phyloP scores from a whole-genome alignment of 1,140 invertebrate genomes.

The Mya arenaria region DNA sequence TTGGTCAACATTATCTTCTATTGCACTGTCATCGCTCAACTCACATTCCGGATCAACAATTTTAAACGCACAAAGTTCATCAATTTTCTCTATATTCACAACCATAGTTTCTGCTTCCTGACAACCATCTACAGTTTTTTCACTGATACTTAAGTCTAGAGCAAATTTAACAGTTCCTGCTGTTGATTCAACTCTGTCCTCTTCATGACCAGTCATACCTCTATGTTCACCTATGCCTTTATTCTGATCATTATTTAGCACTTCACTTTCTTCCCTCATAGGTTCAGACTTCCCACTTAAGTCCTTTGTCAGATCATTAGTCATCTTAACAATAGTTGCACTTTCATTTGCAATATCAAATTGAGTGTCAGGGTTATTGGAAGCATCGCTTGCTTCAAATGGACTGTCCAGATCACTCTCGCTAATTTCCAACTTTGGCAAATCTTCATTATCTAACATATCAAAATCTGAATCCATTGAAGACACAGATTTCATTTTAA shows the following conservation, averaged over 20 bases:
- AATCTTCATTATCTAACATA: constrained; percentile 32
- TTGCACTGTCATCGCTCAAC: constrained; percentile 37
- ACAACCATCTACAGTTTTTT: background rate
- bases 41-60: background rate
- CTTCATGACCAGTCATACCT: background rate
- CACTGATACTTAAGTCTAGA: no score
- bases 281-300: no score
- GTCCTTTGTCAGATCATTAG: background rate
- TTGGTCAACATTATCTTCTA: constrained; percentile 26
- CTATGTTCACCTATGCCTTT: no score
- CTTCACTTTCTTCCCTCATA: no score
- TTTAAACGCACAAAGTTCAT: background rate
- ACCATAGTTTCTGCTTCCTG: background rate
- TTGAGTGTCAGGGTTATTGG: constrained; percentile 13
- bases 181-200: background rate
- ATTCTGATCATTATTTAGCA: no score
- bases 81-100: background rate
- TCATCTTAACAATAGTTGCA: constrained; percentile 28
- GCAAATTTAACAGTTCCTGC: no score
- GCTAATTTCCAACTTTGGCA: constrained; percentile 51
- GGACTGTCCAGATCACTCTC: constrained; percentile 44
- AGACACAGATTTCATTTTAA: constrained; percentile 47
- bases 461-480: constrained; percentile 46
- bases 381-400: constrained; percentile 39
- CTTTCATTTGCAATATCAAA: constrained; percentile 39